phyloP scores from a whole-genome alignment of 2,888 invertebrate genomes.

The Stenurella melanura region DNA sequence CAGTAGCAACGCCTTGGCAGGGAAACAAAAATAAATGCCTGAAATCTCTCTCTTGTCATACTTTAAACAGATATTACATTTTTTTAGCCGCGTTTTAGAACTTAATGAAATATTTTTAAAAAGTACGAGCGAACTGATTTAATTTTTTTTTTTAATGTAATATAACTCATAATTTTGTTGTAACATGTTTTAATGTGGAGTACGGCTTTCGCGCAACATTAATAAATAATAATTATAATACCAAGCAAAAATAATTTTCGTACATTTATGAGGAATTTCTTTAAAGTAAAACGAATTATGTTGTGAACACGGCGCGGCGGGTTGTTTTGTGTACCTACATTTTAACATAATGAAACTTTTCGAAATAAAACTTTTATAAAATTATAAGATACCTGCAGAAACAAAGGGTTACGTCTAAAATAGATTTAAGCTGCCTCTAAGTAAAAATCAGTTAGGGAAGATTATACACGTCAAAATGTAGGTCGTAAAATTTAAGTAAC shows the following conservation, averaged over 20 bases:
- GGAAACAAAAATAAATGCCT: neutral
- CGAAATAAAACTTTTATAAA: neutral
- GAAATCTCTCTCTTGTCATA: neutral
- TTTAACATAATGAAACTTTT: neutral
- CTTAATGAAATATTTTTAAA: conserved; percentile 1
- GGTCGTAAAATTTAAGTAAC: too few relatives aligned
- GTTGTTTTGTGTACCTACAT: too few relatives aligned
- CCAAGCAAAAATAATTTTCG: neutral
- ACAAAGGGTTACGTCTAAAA: too few relatives aligned
- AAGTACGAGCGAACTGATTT: neutral
- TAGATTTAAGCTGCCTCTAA: too few relatives aligned
- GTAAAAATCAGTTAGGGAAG: too few relatives aligned
- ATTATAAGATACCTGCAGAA: neutral
- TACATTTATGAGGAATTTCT: neutral
- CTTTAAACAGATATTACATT: neutral
- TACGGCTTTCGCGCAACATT: neutral
- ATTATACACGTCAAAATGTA: too few relatives aligned
- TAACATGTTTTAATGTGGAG: neutral
- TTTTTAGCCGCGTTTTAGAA: neutral
- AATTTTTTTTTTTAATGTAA: neutral
- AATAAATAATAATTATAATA: neutral
- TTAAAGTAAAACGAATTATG: neutral
- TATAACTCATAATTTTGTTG: neutral
- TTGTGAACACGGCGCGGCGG: neutral
- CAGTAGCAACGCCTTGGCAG: too few relatives aligned